Evolutionary conservation across 2,888 invertebrate genomes (phyloP).

Genomic region (Thereva unica): DNA sequence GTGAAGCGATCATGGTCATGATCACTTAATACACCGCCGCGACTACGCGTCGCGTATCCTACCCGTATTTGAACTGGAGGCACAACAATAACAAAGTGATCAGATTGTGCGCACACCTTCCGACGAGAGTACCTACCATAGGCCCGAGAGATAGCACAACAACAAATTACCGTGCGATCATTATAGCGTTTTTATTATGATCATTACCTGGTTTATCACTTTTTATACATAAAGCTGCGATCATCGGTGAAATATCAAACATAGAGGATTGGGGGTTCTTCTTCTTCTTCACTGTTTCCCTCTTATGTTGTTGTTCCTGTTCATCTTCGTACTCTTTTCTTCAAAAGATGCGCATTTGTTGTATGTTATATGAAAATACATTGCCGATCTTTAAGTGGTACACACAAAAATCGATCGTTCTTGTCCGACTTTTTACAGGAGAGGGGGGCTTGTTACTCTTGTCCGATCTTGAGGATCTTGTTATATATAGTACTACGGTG

Average conservation of each 20-base stretch:
- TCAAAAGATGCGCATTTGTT: too few species aligned
- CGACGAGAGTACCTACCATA: background rate
- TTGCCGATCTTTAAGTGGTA: too few species aligned
- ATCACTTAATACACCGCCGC: background rate
- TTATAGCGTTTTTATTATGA: conserved; percentile 28
- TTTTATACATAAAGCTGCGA: background rate
- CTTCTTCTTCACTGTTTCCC: too few species aligned
- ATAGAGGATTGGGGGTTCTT: background rate
- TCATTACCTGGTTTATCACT: conserved; percentile 22
- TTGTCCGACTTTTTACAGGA: too few species aligned
- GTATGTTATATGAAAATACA: too few species aligned
- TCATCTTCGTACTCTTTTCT: conserved; percentile 9
- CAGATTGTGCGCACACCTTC: background rate
- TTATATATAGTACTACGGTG: too few species aligned
- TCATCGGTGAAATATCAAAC: conserved; percentile 4
- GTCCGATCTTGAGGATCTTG: too few species aligned
- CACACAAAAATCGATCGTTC: too few species aligned
- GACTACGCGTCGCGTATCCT: too few species aligned
- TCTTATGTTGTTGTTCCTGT: conserved; percentile 15
- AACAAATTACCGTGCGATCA: conserved; percentile 14
- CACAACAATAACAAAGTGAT: too few species aligned
- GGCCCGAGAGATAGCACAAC: conserved; percentile 7
- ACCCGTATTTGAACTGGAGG: too few species aligned
- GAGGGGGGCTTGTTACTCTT: too few species aligned
- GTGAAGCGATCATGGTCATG: conserved; percentile 12